Base-by-base conservation (phyloP, 1,140 invertebrate species). In the Drosophila erecta region DNA sequence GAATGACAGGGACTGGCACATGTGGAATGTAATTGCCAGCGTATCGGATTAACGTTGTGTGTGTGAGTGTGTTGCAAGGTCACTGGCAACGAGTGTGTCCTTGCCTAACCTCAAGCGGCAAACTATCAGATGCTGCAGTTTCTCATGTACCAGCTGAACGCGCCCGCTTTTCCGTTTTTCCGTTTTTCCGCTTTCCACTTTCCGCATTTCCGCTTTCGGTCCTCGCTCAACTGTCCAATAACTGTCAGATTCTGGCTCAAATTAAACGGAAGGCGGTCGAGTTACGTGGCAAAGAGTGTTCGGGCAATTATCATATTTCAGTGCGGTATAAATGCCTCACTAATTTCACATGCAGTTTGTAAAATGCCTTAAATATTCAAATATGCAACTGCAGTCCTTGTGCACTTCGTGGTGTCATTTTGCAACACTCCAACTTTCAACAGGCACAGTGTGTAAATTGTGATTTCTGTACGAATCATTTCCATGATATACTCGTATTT, bases 221-320 rank as follows among this genome's bases (percentile, higher is more conserved):
- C 14, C 47, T 38, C 24, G 14, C 24, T 43, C 15, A 71, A 46
- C 81, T 86, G 81, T 86, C 81, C 74, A 86, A 86, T 86, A 86
- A 85, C 83, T 86, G 81, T 86, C 83, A 86, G 81, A 86, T 81
- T 81, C 62, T 40, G 65, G 73, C 67, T 75, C 69, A 86, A 86
- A 86, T 85, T 85, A 86, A 85, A 85, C 70, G 60, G 44, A 72
- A 72, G 59, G 44, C 46, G 30, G 71, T 62, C 51, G 50, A 47
- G 43, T 38, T 47, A 7, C 15, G 11, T 20, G 46, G 33, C 51
- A 17, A 64, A 33, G 24, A 24, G 24, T 40, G 27, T 38, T 50
- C 38, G 38, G 53, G 35, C 51, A 66, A 66, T 66, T 66, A 66
- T 65, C 30, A 61, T 60, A 24, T 51, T 27, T 27, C 40, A 33